Evolutionary conservation across 2,113 vertebrate genomes (phyloP).

Genomic region (Picathartes gymnocephalus): DNA sequence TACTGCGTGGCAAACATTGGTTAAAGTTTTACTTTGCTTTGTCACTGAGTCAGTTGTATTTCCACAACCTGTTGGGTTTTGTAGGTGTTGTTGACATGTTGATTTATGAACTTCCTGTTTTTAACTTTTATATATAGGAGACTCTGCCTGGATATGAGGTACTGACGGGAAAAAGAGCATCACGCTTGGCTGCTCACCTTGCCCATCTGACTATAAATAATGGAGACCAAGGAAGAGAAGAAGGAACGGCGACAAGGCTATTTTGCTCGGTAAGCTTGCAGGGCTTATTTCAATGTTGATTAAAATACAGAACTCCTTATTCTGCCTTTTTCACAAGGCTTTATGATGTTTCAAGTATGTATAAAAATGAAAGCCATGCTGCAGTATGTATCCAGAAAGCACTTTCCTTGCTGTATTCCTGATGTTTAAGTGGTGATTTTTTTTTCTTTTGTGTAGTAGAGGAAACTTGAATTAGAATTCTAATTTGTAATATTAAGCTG

Average conservation of each 20-base stretch:
- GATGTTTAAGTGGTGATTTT: background rate
- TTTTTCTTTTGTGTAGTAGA: background rate
- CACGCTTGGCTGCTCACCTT: slow-evolving; percentile 9
- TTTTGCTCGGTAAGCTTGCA: slow-evolving; percentile 76
- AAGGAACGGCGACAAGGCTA: slow-evolving; percentile 80
- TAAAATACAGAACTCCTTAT: background rate
- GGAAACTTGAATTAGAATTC: background rate
- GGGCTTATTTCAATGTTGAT: background rate
- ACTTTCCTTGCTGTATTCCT: background rate
- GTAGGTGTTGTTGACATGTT: background rate
- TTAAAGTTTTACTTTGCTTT: slow-evolving; percentile 60
- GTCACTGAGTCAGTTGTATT: background rate
- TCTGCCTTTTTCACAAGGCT: background rate
- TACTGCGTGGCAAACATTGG: background rate
- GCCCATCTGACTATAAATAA: slow-evolving; percentile 21
- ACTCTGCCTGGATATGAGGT: slow-evolving; percentile 62
- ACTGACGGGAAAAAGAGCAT: slow-evolving; percentile 38
- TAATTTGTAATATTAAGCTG: background rate
- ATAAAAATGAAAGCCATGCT: background rate
- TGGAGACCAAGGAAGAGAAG: slow-evolving; percentile 82
- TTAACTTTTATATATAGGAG: slow-evolving; percentile 8
- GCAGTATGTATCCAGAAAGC: background rate
- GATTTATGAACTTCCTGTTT: slow-evolving; percentile 17
- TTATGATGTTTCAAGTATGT: background rate
- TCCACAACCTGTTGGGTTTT: background rate